phyloP scores from a whole-genome alignment of 2,113 vertebrate species.

The Dendropsophus ebraccatus region DNA sequence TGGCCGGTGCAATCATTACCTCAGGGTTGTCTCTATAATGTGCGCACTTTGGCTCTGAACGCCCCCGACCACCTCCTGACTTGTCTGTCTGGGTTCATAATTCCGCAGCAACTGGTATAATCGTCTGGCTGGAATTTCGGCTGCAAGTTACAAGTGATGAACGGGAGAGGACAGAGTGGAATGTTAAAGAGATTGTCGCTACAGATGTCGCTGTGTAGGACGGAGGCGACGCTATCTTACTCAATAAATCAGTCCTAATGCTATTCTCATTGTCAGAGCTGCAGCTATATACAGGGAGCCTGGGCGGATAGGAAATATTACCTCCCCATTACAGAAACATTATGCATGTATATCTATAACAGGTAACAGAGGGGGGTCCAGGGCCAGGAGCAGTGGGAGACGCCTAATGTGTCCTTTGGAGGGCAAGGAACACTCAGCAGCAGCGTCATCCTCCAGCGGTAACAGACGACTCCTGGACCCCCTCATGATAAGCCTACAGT shows the following conservation, averaged over 20 bases:
- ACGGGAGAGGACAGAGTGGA: slow-evolving; percentile 50
- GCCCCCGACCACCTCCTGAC: neutral
- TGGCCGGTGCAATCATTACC: neutral
- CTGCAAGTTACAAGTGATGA: neutral
- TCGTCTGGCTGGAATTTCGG: neutral
- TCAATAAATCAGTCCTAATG: neutral
- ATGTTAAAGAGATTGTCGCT: slow-evolving; percentile 4
- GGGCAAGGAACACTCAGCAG: neutral
- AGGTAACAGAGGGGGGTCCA: neutral
- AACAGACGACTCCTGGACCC: neutral
- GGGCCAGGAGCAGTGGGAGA: no score
- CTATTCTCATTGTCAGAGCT: neutral
- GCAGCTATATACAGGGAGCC: neutral
- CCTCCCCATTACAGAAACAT: neutral
- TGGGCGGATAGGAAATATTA: neutral
- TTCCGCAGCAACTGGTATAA: neutral
- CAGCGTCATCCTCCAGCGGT: neutral
- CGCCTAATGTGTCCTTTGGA: neutral
- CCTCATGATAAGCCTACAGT: no score
- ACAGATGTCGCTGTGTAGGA: neutral
- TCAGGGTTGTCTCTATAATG: neutral
- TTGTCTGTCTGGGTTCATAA: neutral
- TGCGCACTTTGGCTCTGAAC: neutral
- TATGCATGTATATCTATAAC: neutral
- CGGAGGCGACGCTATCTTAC: slow-evolving; percentile 7